Percentiles rank a stretch among this genome's conserved stretches.
These are phyloP conservation scores for Rotaria magnacalcarata DNA, from an alignment of 2,888 invertebrate genomes.

Conservation along the genomic window DNA sequence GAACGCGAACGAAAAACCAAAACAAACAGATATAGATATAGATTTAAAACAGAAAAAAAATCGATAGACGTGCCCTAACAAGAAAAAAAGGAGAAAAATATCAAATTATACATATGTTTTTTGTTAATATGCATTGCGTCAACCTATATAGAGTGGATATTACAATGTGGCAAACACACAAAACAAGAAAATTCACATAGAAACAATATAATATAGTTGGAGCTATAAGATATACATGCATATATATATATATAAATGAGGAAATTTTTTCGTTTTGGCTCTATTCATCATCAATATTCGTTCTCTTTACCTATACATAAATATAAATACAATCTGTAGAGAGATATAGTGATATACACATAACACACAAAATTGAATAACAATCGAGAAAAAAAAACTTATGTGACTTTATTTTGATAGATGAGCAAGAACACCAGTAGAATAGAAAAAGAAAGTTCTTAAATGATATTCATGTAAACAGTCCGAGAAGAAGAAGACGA, in stretches of 20 bases:
- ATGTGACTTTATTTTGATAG: constrained; percentile 22
- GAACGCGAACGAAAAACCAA: background rate
- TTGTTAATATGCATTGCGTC: constrained; percentile 19
- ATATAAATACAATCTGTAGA: constrained; percentile 1
- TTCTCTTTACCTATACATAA: background rate
- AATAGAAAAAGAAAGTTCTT: background rate
- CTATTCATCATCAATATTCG: background rate
- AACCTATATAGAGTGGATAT: background rate
- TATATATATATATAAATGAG: too few species aligned
- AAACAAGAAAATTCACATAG: background rate
- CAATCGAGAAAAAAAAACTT: background rate
- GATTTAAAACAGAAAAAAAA: background rate
- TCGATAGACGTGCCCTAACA: background rate
- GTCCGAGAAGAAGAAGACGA: background rate
- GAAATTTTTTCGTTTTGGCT: background rate
- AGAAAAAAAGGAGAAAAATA: background rate
- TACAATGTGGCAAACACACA: background rate
- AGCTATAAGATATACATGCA: background rate
- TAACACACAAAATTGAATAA: constrained; percentile 5
- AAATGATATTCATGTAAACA: background rate
- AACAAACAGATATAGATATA: background rate
- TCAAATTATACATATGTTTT: background rate
- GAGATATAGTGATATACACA: background rate
- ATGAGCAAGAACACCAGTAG: background rate
- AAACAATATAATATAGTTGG: background rate